A percentile compares a stretch with the other conserved stretches of the same genome.
Conservation (phyloP, 2,113 vertebrate genomes). For the Ibidorhyncha struthersii region DNA sequence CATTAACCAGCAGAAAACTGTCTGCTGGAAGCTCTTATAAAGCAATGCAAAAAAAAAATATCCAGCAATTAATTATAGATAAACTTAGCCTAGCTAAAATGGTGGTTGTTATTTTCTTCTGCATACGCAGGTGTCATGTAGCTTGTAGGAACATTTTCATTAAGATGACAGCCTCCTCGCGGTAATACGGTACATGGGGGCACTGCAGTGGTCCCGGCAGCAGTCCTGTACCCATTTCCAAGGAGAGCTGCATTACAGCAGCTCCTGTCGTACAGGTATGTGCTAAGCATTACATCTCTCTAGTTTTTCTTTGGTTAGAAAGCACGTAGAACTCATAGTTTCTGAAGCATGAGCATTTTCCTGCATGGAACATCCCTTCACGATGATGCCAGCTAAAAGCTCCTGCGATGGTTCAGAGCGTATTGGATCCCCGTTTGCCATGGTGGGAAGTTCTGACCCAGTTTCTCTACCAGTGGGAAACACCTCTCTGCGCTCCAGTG, state of each 20-base stretch:
- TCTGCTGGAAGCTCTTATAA: not conserved
- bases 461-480: not conserved
- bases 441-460: slow-evolving; percentile 27
- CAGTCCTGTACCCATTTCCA: not conserved
- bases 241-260: not conserved
- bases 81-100: not conserved
- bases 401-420: not conserved
- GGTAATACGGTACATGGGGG: fast-evolving
- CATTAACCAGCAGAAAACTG: not conserved
- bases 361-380: not conserved
- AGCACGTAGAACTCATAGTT: not conserved
- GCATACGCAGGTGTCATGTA: not conserved
- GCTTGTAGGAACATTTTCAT: not conserved
- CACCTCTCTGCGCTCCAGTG: not conserved
- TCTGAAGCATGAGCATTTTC: not conserved
- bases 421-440: not conserved
- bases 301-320: not conserved
- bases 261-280: not conserved
- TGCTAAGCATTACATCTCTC: not conserved
- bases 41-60: not conserved
- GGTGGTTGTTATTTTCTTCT: not conserved
- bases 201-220: not conserved
- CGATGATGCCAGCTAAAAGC: not conserved
- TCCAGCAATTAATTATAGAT: not conserved
- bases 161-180: not conserved